Base-by-base conservation (phyloP, 2,113 vertebrate species). In the Epinephelus cyanopodus region DNA sequence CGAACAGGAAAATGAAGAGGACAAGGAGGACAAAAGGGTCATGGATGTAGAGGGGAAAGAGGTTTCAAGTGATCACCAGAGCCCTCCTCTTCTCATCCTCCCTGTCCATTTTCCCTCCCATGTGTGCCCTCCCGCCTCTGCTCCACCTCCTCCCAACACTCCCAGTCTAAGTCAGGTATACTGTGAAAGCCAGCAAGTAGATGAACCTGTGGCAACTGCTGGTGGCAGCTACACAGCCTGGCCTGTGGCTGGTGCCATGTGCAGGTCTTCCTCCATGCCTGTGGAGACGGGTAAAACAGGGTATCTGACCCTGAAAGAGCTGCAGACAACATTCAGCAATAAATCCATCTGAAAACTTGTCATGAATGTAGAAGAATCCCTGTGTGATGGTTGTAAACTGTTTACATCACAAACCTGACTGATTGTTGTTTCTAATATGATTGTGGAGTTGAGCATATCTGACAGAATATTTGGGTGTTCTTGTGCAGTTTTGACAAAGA, bases 281-380 rank as follows among this genome's bases (percentile, higher is more conserved):
- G 77, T 90, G 13, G 92, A 95, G 82, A 81, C 94, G 0, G 71
- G 79, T n/a, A 93, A 79, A 39, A 68, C 83, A 0, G 95, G 93
- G 0, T 96, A 96, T 65, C 83, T 95, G 79, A 94, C 93, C 45
- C 83, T 96, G 48, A 95, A 94, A 71, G 95, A 96, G 74, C 92
- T 96, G 9, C 93, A 95, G 77, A 87, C 82, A 17, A 92, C 91
- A 42, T 95, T 92, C 84, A 95, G 95, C 71, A 95, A 96, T 64
- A 95, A 93, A 56, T 95, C 95, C n/a, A 95, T 95, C 75, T 96
- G 63, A 89, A 67, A 56, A 1, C 1, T 2, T 63, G 2, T 0
- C 0, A 37, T 18, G 25, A 6, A 56, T 61, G 13, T 56, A 5
- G 13, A 50, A 39, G 14, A 56, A 52, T 72, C 33, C 45, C 56